Evolutionary conservation across 2,888 invertebrate genomes (phyloP).

Genomic region (Chrysina gloriosa): DNA sequence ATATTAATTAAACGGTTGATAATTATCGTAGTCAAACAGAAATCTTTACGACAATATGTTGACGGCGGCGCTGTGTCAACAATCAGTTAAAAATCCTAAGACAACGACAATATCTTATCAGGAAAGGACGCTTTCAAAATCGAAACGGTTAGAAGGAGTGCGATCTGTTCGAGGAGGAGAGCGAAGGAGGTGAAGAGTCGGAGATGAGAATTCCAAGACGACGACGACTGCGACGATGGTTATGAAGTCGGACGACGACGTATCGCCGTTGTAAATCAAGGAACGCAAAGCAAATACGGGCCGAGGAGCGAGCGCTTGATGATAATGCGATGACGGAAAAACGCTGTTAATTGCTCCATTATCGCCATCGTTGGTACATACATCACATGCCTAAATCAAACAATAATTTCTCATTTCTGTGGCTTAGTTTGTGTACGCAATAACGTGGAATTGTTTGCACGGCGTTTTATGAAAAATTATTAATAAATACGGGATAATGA

Average conservation of each 20-base stretch:
- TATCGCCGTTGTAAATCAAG: slow-evolving; percentile 9
- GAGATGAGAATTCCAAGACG: too few species aligned
- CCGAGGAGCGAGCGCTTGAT: background rate
- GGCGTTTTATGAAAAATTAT: slow-evolving; percentile 17
- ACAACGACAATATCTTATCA: slow-evolving; percentile 25
- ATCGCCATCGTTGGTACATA: background rate
- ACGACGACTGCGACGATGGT: too few species aligned
- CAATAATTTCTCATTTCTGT: slow-evolving; percentile 20
- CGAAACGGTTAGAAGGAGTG: slow-evolving; percentile 7
- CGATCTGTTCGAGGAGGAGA: background rate
- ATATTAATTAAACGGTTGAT: slow-evolving; percentile 23
- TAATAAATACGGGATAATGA: background rate
- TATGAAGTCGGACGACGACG: too few species aligned
- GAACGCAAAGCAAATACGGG: background rate
- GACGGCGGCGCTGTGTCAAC: slow-evolving; percentile 26
- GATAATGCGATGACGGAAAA: slow-evolving; percentile 12
- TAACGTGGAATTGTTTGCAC: slow-evolving; percentile 3
- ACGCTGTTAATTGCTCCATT: background rate
- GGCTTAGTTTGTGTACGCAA: background rate
- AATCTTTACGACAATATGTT: slow-evolving; percentile 24
- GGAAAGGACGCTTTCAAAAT: slow-evolving; percentile 23
- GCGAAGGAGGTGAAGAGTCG: background rate
- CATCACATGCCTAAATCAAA: slow-evolving; percentile 12
- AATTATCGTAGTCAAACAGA: slow-evolving; percentile 34
- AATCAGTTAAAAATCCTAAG: slow-evolving; percentile 23